Base-by-base conservation (phyloP, 2,113 vertebrate species). In the Malurus melanocephalus region DNA sequence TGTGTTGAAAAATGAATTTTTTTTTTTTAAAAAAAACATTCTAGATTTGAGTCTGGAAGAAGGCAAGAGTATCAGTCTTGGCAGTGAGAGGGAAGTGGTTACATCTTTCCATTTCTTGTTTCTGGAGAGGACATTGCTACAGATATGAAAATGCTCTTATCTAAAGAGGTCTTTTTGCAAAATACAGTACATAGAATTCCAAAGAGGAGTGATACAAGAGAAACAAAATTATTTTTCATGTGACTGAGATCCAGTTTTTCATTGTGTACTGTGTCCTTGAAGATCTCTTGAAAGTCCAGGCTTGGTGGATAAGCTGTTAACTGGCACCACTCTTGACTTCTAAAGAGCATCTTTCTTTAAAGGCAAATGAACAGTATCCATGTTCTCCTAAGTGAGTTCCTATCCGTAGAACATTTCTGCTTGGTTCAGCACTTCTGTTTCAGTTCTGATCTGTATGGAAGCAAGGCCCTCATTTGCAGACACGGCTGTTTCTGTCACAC, bases 401-500 rank as follows among this genome's bases (percentile, higher is more conserved):
- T 21, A 23, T 55, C 55, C 66, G 35, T 56, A 83, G 48, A 85
- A 59, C 7, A 13, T 45, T 82, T 6, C 18, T 55, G 28, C 51
- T 52, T 78, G n/a, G 28, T 60, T 89, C 55, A 42, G 32, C 27
- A 51, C 6, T 80, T 62, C 28, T 78, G 0, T 65, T 80, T 83
- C 38, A 1, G 0, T 61, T 79, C 56, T 87, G 21, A 56, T 67
- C 24, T 19, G 30, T 61, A 32, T 2, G 13, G 46, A 13, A 53
- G 38, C 4, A 3, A 61, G 76, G 53, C 24, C 27, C 40, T 11
- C 8, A 20, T 68, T 3, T 51, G 55, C 14, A 26, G 52, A n/a
- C 3, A 3, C 3, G 2, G 28, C 19, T 32, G 28, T 43, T 4
- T 0, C 61, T 75, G 9, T 35, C 0, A 49, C 4, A 13, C 11